A percentile compares a stretch with the other conserved stretches of the same genome.
phyloP scores from a whole-genome alignment of 2,797 vertebrate genomes.

The Sarcophilus harrisii region DNA sequence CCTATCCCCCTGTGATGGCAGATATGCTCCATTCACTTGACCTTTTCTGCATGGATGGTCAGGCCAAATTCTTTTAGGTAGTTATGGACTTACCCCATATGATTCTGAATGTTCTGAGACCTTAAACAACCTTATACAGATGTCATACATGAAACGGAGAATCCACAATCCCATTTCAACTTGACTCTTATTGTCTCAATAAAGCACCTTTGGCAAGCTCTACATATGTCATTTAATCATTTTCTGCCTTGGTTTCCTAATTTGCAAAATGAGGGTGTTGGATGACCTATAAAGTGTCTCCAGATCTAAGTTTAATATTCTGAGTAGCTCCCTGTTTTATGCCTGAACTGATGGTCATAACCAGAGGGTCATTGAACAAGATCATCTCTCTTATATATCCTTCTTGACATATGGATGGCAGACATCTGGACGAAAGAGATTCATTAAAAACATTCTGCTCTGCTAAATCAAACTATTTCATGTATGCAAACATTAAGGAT shows the following conservation, averaged over 20 bases:
- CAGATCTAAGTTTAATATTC: not conserved
- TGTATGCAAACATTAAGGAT: not conserved
- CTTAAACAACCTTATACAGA: not conserved
- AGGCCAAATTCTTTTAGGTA: too few species aligned
- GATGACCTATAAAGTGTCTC: not conserved
- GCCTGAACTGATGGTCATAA: not conserved
- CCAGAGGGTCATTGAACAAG: not conserved
- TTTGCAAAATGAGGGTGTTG: not conserved
- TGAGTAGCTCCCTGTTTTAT: not conserved
- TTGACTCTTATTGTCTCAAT: too few species aligned
- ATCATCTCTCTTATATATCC: not conserved
- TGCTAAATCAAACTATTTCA: not conserved
- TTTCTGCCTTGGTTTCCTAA: not conserved
- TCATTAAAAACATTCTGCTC: not conserved
- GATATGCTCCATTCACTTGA: too few species aligned
- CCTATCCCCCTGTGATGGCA: too few species aligned
- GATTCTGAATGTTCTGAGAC: not conserved
- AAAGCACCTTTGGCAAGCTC: too few species aligned
- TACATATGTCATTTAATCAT: not conserved
- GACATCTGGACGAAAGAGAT: not conserved
- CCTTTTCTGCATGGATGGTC: too few species aligned
- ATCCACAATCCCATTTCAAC: not conserved
- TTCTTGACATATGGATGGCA: not conserved
- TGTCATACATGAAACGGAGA: not conserved
- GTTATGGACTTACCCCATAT: too few species aligned